Evolutionary conservation across 2,797 vertebrate species (phyloP).

Genomic region (Bufotes viridis): DNA sequence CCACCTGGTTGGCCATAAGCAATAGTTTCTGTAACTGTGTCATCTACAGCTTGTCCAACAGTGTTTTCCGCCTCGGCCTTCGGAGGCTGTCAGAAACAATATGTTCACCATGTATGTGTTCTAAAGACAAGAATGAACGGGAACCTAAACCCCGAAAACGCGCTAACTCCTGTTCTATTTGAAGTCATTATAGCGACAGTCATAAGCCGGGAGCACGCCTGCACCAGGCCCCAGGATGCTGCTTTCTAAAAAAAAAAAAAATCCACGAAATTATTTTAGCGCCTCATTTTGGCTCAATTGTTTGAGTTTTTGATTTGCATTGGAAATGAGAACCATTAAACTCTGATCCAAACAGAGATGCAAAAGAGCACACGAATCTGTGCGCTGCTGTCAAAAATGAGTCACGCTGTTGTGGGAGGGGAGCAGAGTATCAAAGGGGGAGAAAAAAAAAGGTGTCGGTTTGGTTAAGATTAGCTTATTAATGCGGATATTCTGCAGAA

Average conservation of each 20-base stretch:
- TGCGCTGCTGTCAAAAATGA: conserved; percentile 41
- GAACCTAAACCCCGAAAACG: conserved; percentile 92
- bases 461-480: conserved; percentile 45
- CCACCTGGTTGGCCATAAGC: conserved; percentile 98
- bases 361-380: conserved; percentile 61
- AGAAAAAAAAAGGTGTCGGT: conserved; percentile 7
- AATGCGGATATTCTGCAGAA: conserved; percentile 42
- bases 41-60: conserved; percentile 98
- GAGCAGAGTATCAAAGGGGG: conserved; percentile 29
- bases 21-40: conserved; percentile 99
- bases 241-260: conserved; percentile 18
- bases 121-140: conserved; percentile 84
- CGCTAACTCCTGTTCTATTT: conserved; percentile 97
- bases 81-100: conserved; percentile 92
- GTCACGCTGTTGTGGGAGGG: conserved; percentile 19
- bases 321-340: conserved; percentile 60
- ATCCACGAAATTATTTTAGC: not conserved
- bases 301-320: conserved; percentile 51
- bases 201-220: not conserved
- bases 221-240: conserved; percentile 54
- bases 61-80: conserved; percentile 95
- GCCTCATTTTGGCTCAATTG: conserved; percentile 31
- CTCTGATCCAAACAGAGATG: conserved; percentile 51
- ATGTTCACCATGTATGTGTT: conserved; percentile 84
- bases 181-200: conserved; percentile 61